These are phyloP conservation scores for Aphrophora alni DNA, from an alignment of 2,888 invertebrate genomes.

Conservation along the genomic window DNA sequence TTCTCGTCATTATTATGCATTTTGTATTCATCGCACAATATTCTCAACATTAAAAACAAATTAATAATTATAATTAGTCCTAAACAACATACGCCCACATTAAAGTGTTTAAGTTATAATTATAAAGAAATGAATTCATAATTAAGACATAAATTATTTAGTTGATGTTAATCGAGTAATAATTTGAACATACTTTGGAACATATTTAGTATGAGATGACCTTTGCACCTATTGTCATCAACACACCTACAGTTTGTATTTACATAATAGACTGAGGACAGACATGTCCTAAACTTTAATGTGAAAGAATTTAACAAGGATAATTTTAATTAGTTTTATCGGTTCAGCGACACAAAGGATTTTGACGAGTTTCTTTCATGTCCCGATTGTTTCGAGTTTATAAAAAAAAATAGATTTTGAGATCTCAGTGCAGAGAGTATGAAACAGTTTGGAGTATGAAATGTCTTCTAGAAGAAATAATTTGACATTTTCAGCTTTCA, in stretches of 20 bases:
- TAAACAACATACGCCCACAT: not conserved
- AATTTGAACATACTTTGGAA: not conserved
- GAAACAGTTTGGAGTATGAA: too few species aligned
- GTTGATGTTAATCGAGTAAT: not conserved
- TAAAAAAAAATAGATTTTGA: too few species aligned
- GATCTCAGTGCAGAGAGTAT: too few species aligned
- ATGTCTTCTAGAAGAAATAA: too few species aligned
- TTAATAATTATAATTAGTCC: not conserved
- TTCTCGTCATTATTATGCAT: too few species aligned
- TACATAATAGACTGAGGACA: not conserved
- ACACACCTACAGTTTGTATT: not conserved
- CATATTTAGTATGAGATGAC: not conserved
- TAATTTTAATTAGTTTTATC: too few species aligned
- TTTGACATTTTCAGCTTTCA: too few species aligned
- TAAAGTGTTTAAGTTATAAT: not conserved
- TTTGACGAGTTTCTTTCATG: too few species aligned
- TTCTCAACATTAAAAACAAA: too few species aligned
- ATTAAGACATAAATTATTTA: constrained; percentile 6
- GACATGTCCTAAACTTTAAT: not conserved
- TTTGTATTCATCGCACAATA: too few species aligned
- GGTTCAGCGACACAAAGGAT: too few species aligned
- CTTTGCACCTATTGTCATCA: not conserved
- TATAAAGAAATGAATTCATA: not conserved
- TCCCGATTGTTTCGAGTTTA: too few species aligned
- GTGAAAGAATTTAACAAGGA: not conserved